These are phyloP conservation scores for Apostichopus japonicus DNA, from an alignment of 35 echinoderm and acorn worm species.

Conservation along the genomic window DNA sequence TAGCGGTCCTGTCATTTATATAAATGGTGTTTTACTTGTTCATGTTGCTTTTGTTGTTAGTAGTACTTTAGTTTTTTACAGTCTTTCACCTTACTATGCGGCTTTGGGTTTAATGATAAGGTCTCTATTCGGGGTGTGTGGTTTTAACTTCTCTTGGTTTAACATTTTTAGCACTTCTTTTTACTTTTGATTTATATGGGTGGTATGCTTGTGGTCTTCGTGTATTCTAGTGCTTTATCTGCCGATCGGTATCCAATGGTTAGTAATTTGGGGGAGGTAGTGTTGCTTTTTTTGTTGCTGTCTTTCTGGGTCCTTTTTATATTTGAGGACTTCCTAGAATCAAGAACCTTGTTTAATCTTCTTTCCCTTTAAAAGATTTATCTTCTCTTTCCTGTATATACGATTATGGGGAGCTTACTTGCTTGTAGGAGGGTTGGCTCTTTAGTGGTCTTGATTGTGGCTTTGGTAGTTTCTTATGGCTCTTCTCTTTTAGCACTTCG, in stretches of 20 bases:
- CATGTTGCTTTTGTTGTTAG: not conserved
- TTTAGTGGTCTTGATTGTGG: conserved; percentile 7
- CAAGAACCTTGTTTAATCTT: not conserved
- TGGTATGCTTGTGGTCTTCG: conserved; percentile 43
- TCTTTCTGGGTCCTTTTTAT: not conserved
- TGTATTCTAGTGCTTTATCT: conserved; percentile 24
- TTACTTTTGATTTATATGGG: conserved; percentile 42
- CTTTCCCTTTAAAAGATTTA: not conserved
- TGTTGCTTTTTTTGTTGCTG: not conserved
- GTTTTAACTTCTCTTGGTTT: not conserved
- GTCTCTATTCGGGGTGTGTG: not conserved
- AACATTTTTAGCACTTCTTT: not conserved
- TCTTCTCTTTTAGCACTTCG: not conserved
- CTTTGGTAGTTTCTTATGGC: not conserved
- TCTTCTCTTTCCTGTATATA: not conserved
- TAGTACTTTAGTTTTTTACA: conserved; percentile 31
- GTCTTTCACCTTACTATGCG: conserved; percentile 23
- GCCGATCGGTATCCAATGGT: conserved; percentile 19
- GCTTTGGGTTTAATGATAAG: conserved; percentile 36
- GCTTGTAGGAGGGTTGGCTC: not conserved
- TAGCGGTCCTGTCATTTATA: conserved; percentile 32
- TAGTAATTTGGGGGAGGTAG: not conserved
- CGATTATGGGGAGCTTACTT: not conserved
- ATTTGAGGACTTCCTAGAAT: conserved; percentile 29
- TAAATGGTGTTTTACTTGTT: conserved; percentile 40